Evolutionary conservation across 2,113 vertebrate genomes (phyloP).

Genomic region (Gulo gulo): DNA sequence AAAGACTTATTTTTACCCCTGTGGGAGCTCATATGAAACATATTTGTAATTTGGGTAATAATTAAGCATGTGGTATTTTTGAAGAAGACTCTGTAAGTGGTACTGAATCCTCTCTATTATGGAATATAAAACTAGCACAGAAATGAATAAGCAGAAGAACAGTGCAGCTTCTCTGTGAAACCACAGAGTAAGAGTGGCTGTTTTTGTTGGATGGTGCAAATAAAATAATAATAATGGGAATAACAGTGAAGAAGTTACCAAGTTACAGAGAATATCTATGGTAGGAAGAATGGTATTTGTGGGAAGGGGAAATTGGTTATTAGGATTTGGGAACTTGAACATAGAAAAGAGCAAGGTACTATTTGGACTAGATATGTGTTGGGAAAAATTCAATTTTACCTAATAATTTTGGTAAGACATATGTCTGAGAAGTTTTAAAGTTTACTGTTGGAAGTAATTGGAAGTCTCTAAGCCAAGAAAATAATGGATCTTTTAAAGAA

Average conservation of each 20-base stretch:
- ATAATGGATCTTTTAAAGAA: background rate
- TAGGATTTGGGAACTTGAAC: slow-evolving; percentile 16
- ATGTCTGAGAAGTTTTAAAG: background rate
- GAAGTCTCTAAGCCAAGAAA: background rate
- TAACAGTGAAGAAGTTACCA: background rate
- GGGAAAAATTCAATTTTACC: background rate
- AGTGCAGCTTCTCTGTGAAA: background rate
- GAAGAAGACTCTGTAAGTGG: background rate
- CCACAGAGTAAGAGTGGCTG: background rate
- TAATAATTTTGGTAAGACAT: background rate
- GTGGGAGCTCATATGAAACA: background rate
- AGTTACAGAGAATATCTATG: background rate
- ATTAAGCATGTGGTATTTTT: background rate
- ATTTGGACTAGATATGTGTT: background rate
- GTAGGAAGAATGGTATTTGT: background rate
- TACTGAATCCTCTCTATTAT: background rate
- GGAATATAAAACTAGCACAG: background rate
- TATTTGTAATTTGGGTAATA: background rate
- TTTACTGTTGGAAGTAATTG: background rate
- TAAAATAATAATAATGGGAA: background rate
- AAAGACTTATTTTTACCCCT: background rate
- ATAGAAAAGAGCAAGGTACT: background rate
- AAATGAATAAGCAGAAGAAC: background rate
- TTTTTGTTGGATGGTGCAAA: background rate
- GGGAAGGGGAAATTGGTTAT: background rate